Evolutionary conservation across 2,797 vertebrate genomes (phyloP).

Genomic region (Bradypus variegatus): DNA sequence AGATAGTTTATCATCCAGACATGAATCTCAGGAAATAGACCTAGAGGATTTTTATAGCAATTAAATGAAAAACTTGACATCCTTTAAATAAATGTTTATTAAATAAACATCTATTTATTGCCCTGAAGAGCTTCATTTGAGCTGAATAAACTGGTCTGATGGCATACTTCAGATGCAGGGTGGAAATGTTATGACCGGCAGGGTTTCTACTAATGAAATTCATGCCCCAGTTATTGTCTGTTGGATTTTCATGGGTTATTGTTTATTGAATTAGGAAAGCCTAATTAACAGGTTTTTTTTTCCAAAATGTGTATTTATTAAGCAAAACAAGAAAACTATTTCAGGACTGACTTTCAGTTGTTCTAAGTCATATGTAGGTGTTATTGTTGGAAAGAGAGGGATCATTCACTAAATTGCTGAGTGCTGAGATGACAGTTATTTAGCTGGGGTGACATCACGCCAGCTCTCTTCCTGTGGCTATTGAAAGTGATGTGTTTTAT

Average conservation of each 20-base stretch:
- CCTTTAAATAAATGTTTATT: not conserved
- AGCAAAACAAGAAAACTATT: not conserved
- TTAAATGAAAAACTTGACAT: constrained; percentile 2
- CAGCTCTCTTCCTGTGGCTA: not conserved
- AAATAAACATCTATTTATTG: not conserved
- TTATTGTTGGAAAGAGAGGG: not conserved
- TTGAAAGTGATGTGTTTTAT: not conserved
- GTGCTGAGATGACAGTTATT: not conserved
- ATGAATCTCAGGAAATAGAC: constrained; percentile 49
- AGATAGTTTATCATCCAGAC: constrained; percentile 42
- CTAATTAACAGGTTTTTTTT: not conserved
- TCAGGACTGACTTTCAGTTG: not conserved
- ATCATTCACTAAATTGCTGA: not conserved
- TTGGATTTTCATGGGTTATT: not conserved
- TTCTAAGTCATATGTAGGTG: not conserved
- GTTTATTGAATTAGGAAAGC: not conserved
- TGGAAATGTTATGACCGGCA: not conserved
- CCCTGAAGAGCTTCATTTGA: not conserved
- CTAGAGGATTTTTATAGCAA: constrained; percentile 50
- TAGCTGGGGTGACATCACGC: not conserved
- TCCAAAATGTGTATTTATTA: not conserved
- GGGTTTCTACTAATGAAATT: not conserved
- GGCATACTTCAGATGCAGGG: not conserved
- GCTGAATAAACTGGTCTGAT: not conserved
- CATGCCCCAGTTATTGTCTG: not conserved